Conservation (phyloP, 2,113 vertebrate genomes). For the Corythaixoides concolor region DNA sequence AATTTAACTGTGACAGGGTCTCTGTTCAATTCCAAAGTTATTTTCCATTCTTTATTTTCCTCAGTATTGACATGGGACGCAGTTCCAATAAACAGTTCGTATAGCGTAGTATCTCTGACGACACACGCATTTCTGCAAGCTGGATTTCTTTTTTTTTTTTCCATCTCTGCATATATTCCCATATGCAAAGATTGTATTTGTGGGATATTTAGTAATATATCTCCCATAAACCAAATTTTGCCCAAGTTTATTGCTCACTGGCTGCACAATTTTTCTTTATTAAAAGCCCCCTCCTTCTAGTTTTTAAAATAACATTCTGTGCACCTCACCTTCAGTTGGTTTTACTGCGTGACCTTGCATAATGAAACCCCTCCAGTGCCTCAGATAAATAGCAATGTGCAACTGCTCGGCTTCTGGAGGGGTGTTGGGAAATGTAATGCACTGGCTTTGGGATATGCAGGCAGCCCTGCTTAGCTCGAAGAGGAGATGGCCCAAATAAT, state of each 20-base stretch:
- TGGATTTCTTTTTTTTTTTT: not conserved
- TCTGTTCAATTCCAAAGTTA: conserved; percentile 41
- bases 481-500: conserved; percentile 35
- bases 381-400: conserved; percentile 15
- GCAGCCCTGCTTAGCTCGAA: conserved; percentile 12
- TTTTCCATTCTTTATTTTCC: conserved; percentile 61
- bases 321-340: conserved; percentile 4
- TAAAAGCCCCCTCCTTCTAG: not conserved
- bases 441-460: not conserved
- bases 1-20: conserved; percentile 44
- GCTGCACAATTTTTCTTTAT: conserved; percentile 22
- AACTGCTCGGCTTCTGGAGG: conserved; percentile 3
- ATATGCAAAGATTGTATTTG: conserved; percentile 5
- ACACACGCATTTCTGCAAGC: conserved; percentile 3
- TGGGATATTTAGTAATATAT: conserved; percentile 31
- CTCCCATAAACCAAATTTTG: conserved; percentile 9
- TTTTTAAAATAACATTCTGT: not conserved
- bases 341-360: conserved; percentile 1
- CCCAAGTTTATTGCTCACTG: conserved; percentile 16
- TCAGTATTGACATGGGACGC: conserved; percentile 53
- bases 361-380: not conserved
- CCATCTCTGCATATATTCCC: not conserved
- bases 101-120: conserved; percentile 24
- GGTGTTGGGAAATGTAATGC: conserved; percentile 16
- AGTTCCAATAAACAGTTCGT: conserved; percentile 52